Evolutionary conservation across 2,113 vertebrate genomes (phyloP), one percentile per base, ranked within the genome.

Genomic region (Clinocottus analis): DNA sequence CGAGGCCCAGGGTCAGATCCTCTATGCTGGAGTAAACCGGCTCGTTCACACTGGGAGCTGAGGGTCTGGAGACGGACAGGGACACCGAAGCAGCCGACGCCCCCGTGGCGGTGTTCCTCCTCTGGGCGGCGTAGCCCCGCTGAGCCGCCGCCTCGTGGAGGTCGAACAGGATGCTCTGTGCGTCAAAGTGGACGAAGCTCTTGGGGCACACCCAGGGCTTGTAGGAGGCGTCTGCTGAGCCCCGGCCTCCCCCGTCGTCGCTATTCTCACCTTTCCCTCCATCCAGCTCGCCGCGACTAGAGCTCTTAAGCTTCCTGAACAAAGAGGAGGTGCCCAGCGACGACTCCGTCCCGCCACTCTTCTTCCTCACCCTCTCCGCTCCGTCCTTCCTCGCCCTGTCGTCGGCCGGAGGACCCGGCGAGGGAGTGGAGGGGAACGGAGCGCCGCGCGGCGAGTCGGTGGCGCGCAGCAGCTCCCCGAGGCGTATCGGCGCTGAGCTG

Each of bases 151-250:
- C 97, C 72, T 96, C 95, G 0, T 95, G 93, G 75, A 97, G 94
- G 90, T 98, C 96, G 0, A 99, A 99, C 27, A 97, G 88, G 85
- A 97, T 90, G 85, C 97, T 99, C 92, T 99, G 98, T 31, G 96
- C 94, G 0, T 99, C 98, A 2, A 95, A 99, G 74, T 99, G 98
- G 2, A 96, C 95, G 0, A 99, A 97, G 63, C 96, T 96, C 63
- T 96, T 96, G 5, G 94, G 95, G 89, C 97, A 98, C 2, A 95
- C 69, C 97, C 97, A 98, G 0, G 89, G 73, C 43, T 93, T 94
- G 12, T 90, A 90, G 35, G 91, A 74, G 51, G 77, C 7, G 66
- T 77, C 35, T 90, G 95, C 0, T 60, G 86, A 2, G 82, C 72
- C 13, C 56, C 83, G 5, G 84, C 94, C 60, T 94, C 94, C 0